Percentiles rank a stretch among this genome's conserved stretches.
These are phyloP conservation scores for Gila robusta DNA, from an alignment of 2,797 vertebrate species.

Conservation along the genomic window DNA sequence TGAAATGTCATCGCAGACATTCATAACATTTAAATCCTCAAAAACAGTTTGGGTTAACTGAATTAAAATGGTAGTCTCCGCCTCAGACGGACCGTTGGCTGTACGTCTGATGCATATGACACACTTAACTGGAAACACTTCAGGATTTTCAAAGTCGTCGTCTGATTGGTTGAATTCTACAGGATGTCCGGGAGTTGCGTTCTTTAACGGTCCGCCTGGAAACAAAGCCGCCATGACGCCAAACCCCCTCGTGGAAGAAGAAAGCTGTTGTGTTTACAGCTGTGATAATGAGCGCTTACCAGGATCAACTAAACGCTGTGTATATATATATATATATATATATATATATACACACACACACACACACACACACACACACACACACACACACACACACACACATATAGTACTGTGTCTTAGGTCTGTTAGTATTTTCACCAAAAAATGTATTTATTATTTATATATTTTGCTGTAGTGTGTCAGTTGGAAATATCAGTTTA, in stretches of 20 bases:
- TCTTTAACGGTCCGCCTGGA: neutral
- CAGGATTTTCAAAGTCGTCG: no score
- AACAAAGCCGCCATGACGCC: neutral
- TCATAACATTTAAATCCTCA: neutral
- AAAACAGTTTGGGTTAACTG: neutral
- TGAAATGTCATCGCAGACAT: neutral
- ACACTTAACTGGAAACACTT: no score
- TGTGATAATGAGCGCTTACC: no score
- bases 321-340: no score
- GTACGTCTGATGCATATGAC: no score
- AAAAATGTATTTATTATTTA: neutral
- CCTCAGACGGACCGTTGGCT: no score
- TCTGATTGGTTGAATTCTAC: neutral
- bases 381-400: no score
- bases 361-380: no score
- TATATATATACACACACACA: no score
- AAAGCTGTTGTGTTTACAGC: neutral
- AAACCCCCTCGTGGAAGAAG: neutral
- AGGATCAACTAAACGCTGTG: no score
- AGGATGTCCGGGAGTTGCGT: neutral
- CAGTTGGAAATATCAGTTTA: no score
- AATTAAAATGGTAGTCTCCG: neutral
- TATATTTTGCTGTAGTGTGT: no score
- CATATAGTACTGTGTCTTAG: neutral
- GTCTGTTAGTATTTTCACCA: neutral